A percentile compares a stretch with the other conserved stretches of the same genome.
Evolutionary conservation across 1,140 invertebrate genomes (phyloP).

Genomic region (Temnothorax longispinosus): DNA sequence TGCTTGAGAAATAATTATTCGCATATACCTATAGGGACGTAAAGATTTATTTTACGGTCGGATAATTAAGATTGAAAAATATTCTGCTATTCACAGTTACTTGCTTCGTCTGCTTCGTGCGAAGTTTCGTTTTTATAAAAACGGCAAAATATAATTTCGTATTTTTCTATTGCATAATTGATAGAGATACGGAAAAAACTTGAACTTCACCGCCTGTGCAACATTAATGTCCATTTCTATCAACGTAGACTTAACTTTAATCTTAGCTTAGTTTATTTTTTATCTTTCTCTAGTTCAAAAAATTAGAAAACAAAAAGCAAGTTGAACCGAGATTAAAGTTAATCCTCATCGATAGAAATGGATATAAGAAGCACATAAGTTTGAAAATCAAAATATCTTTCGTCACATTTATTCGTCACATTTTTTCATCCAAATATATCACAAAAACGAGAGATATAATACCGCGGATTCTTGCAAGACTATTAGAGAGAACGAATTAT

Average conservation of each 20-base stretch:
- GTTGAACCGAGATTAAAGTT: no score
- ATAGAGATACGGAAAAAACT: not conserved
- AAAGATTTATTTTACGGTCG: not conserved
- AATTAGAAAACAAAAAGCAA: no score
- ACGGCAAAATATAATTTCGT: not conserved
- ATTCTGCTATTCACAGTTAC: not conserved
- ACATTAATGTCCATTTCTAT: no score
- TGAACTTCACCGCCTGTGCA: not conserved
- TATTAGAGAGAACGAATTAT: constrained; percentile 31
- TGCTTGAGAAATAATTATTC: constrained; percentile 17
- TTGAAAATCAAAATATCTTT: constrained; percentile 3
- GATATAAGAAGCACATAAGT: not conserved
- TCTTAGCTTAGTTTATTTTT: no score
- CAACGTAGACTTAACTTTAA: no score
- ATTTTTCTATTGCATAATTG: not conserved
- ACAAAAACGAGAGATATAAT: not conserved
- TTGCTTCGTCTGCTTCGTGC: not conserved
- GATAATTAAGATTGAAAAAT: not conserved
- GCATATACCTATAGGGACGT: not conserved
- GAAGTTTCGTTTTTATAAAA: not conserved
- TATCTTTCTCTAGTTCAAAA: no score
- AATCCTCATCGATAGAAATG: no score
- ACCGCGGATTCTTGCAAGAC: not conserved
- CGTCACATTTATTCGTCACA: not conserved
- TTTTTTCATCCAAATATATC: not conserved